These are phyloP conservation scores for Cisticola juncidis DNA, from an alignment of 2,113 vertebrate genomes.

Conservation along the genomic window DNA sequence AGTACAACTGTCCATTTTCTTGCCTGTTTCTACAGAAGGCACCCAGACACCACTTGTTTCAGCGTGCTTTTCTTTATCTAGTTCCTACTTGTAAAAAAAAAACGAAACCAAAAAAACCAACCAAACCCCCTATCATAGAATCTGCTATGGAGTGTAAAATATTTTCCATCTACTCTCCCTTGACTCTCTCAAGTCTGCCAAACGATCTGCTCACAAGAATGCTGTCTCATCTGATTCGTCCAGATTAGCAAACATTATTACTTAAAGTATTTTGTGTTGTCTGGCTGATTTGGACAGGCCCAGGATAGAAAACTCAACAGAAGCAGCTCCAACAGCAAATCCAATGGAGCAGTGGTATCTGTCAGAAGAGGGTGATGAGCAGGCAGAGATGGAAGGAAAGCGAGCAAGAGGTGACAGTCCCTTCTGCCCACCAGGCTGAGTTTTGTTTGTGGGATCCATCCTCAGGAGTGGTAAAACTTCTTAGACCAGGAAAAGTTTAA, in stretches of 20 bases:
- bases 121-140: not conserved
- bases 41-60: not conserved
- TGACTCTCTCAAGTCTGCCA: not conserved
- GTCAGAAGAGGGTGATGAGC: not conserved
- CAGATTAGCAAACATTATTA: not conserved
- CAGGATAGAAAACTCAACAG: not conserved
- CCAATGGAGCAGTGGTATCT: not conserved
- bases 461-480: not conserved
- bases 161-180: not conserved
- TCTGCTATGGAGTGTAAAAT: not conserved
- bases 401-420: not conserved
- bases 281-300: not conserved
- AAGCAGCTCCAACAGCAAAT: not conserved
- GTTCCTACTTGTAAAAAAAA: not conserved
- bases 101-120: not conserved
- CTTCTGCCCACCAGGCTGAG: not conserved
- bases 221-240: not conserved
- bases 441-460: not conserved
- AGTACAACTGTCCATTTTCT: not conserved
- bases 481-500: not conserved
- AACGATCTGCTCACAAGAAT: not conserved
- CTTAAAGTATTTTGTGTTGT: not conserved
- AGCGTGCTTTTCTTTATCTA: not conserved
- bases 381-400: not conserved
- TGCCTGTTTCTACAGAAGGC: not conserved